Base-by-base conservation (phyloP, 2,113 vertebrate species). In the Neogale vison region DNA sequence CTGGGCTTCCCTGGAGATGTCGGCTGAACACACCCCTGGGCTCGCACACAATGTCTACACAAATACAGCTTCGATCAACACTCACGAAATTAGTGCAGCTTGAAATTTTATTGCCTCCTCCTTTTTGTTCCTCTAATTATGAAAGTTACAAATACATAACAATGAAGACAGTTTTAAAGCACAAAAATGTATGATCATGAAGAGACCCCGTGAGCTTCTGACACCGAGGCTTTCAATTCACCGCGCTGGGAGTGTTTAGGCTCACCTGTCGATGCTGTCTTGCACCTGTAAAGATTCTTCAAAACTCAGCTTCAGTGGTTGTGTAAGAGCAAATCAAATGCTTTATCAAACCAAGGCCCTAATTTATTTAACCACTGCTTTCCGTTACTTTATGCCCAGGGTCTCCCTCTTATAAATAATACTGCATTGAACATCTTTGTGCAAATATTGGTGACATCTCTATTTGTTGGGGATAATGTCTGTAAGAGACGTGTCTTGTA, bases 1-100 rank as follows among this genome's bases (percentile, higher is more conserved):
- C 23, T 1, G 13, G 59, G 1, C 10, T 9, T 47, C 15, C 34
- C 7, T 0, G 5, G 12, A 29, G 61, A 52, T 12, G 1, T 31
- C 36, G 42, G 20, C 63, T 4, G 34, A 39, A 12, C 2, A 47
- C 3, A 23, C 3, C 21, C 10, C 39, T 50, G 39, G 3, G 5
- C 45, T 39, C 42, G 4, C 31, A 17, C 36, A 4, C 12, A 42
- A 31, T 15, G 23, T 18, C 14, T 71, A 71, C 34, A 36, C 29
- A 42, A 23, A 1, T 29, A 4, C 15, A 47, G 63, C 18, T 13
- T 81, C 34, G 1, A 3, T 18, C 18, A 21, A 45, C n/a, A 29
- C 47, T 36, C 7, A 47, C 4, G 69, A 10, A 45, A 12, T 71
- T 18, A 71, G 55, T 12, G 39, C 15, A 61, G 31, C 67, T 18